A percentile compares a stretch with the other conserved stretches of the same genome.
phyloP scores from a whole-genome alignment of 2,888 invertebrate species.

The Muscina levida region DNA sequence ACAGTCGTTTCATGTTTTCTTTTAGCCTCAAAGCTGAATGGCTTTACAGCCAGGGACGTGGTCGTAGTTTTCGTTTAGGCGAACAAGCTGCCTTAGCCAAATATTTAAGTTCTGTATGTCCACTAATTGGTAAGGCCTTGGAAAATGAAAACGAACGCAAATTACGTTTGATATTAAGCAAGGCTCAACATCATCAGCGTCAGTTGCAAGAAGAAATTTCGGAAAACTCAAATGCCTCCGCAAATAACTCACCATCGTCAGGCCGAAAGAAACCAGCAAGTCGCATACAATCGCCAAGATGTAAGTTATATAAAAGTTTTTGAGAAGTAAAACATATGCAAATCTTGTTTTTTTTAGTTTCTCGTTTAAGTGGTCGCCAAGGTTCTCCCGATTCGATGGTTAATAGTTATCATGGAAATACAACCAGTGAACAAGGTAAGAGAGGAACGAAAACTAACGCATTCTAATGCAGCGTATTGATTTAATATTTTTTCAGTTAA shows the following conservation, averaged over 20 bases:
- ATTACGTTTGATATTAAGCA: constrained; percentile 90
- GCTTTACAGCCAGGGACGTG: constrained; percentile 96
- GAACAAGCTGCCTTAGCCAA: constrained; percentile 90
- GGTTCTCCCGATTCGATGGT: constrained; percentile 88
- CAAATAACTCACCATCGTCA: constrained; percentile 79
- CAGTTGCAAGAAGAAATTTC: constrained; percentile 87
- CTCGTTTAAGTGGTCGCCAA: constrained; percentile 79
- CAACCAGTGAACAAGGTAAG: constrained; percentile 75
- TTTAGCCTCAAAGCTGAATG: constrained; percentile 95
- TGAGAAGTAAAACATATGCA: too few species aligned
- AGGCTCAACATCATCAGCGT: constrained; percentile 94
- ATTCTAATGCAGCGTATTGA: too few species aligned
- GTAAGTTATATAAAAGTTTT: constrained; percentile 72
- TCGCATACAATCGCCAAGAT: constrained; percentile 79
- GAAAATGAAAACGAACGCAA: constrained; percentile 94
- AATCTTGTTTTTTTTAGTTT: constrained; percentile 76
- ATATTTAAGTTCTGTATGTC: constrained; percentile 91
- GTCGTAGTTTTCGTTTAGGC: constrained; percentile 91
- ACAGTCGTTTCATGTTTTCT: neutral
- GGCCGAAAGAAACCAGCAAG: constrained; percentile 78
- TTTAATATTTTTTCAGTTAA: constrained; percentile 65
- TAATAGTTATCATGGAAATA: constrained; percentile 85
- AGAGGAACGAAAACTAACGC: too few species aligned
- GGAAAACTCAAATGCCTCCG: constrained; percentile 77
- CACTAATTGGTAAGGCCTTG: constrained; percentile 89